phyloP scores from a whole-genome alignment of 2,888 invertebrate genomes.

The Dasysyrphus albostriatus region DNA sequence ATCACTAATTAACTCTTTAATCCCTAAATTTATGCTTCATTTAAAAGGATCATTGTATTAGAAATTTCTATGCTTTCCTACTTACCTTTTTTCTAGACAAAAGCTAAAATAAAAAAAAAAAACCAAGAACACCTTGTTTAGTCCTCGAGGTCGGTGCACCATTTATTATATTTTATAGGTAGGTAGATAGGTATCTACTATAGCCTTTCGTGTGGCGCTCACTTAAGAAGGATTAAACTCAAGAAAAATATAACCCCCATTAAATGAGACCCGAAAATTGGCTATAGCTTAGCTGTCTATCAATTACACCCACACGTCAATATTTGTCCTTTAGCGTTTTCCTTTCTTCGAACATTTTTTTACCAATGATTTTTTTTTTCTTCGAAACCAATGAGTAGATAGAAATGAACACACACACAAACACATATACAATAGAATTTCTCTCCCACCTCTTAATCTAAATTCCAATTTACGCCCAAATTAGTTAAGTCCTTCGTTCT shows the following conservation, averaged over 20 bases:
- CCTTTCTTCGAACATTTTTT: not conserved
- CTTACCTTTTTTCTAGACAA: not conserved
- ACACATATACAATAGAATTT: conserved; percentile 3
- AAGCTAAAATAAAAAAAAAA: not conserved
- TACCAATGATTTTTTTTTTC: not conserved
- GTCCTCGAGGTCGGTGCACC: conserved; percentile 21
- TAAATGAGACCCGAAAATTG: conserved; percentile 46
- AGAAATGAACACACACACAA: not conserved
- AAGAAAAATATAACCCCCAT: conserved; percentile 33
- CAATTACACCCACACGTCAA: conserved; percentile 54
- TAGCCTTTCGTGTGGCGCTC: conserved; percentile 9
- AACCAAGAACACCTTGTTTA: not conserved
- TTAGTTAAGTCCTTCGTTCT: conserved; percentile 57
- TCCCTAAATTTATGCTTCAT: conserved; percentile 1
- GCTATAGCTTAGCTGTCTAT: conserved; percentile 52
- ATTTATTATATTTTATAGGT: conserved; percentile 48
- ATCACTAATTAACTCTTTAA: conserved; percentile 26
- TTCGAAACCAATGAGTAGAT: not conserved
- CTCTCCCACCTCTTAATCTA: conserved; percentile 20
- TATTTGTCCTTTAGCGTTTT: conserved; percentile 27
- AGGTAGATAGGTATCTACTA: not conserved
- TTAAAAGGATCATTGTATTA: conserved; percentile 2
- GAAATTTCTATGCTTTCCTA: not conserved
- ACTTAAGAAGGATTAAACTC: conserved; percentile 53
- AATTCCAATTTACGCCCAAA: conserved; percentile 69